A percentile compares a stretch with the other conserved stretches of the same genome.
phyloP scores from a whole-genome alignment of 1,140 invertebrate species.

The Thaumatotibia leucotreta region DNA sequence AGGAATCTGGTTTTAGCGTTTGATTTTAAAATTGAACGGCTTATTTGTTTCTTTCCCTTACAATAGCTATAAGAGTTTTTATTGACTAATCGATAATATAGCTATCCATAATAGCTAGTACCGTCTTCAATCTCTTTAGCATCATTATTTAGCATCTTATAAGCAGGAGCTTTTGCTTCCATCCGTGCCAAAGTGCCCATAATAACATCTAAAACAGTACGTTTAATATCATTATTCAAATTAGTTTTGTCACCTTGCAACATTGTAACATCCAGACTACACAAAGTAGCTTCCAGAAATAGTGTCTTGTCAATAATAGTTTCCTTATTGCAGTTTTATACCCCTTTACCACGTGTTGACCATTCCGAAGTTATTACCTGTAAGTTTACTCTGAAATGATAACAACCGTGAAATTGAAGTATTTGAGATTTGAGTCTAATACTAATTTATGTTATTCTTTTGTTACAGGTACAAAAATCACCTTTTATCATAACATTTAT shows the following conservation, averaged over 20 bases:
- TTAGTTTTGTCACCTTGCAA: background rate
- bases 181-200: background rate
- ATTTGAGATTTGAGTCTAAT: background rate
- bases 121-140: too few relatives aligned
- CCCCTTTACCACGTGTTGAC: background rate
- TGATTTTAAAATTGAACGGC: too few relatives aligned
- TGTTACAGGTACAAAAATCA: background rate
- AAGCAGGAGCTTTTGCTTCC: too few relatives aligned
- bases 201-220: too few relatives aligned
- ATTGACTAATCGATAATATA: too few relatives aligned
- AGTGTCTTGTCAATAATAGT: background rate
- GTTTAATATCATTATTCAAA: background rate
- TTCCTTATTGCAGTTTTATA: background rate
- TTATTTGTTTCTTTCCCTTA: too few relatives aligned
- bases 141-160: too few relatives aligned
- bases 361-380: background rate
- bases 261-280: background rate
- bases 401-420: background rate
- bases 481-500: background rate
- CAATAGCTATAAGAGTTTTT: too few relatives aligned
- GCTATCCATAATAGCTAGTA: too few relatives aligned
- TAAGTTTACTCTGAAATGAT: background rate
- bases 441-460: background rate
- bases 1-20: too few relatives aligned
- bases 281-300: background rate